A percentile compares a stretch with the other conserved stretches of the same genome.
Evolutionary conservation across 1,140 invertebrate genomes (phyloP).

Genomic region (Hyposmocoma kahamanoa): DNA sequence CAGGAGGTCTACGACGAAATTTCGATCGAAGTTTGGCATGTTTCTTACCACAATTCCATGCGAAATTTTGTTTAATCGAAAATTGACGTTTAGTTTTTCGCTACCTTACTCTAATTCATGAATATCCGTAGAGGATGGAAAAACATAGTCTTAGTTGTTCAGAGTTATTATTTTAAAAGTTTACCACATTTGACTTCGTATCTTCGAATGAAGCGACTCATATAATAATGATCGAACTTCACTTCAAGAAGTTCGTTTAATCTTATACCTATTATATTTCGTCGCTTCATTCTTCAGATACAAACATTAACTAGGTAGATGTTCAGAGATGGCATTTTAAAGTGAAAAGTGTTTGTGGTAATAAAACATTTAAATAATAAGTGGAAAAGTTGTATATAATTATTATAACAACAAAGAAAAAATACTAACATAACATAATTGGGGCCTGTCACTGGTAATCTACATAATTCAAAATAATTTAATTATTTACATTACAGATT

Average conservation of each 20-base stretch:
- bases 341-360: background rate
- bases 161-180: too few species aligned
- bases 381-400: background rate
- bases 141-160: too few species aligned
- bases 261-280: slow-evolving; percentile 3
- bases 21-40: too few species aligned
- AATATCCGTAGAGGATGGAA: too few species aligned
- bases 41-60: too few species aligned
- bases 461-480: background rate
- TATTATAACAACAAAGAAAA: background rate
- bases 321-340: background rate
- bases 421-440: background rate
- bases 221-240: slow-evolving; percentile 3
- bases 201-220: background rate
- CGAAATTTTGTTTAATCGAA: too few species aligned
- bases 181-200: too few species aligned
- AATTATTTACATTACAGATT: background rate
- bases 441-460: background rate
- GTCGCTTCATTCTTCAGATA: background rate
- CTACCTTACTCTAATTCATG: too few species aligned
- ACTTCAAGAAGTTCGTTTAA: background rate
- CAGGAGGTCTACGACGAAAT: too few species aligned
- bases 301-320: background rate
- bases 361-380: background rate
- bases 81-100: too few species aligned